phyloP scores from a whole-genome alignment of 2,797 vertebrate genomes.

The Enteromius paludinosus region DNA sequence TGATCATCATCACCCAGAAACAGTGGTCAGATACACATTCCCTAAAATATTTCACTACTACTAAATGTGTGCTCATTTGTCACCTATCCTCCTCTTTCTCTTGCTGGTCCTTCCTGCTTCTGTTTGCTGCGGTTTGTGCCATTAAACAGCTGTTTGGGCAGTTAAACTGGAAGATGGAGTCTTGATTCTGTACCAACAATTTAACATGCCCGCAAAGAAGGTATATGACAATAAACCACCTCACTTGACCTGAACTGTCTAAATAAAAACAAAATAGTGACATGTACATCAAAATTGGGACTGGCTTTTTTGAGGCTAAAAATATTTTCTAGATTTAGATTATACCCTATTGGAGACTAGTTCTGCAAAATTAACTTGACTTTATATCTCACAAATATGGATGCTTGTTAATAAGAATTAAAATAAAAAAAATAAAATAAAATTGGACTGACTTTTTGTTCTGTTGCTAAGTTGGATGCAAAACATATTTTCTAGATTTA shows the following conservation, averaged over 20 bases:
- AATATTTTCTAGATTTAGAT: not conserved
- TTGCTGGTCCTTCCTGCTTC: not conserved
- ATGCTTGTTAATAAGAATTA: no score
- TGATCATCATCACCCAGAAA: not conserved
- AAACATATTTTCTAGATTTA: no score
- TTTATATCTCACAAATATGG: no score
- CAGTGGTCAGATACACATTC: not conserved
- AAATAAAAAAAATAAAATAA: no score
- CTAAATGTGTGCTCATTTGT: not conserved
- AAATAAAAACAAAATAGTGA: no score
- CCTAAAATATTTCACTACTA: not conserved
- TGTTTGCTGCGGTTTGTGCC: not conserved
- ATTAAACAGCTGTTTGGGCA: conserved; percentile 9
- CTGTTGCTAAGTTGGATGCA: no score
- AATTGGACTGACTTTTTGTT: no score
- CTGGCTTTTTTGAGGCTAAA: no score
- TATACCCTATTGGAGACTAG: not conserved
- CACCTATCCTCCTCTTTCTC: not conserved
- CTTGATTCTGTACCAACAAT: conserved; percentile 12
- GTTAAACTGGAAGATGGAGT: conserved; percentile 16
- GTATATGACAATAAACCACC: not conserved
- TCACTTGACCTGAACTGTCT: not conserved
- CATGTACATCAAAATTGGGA: no score
- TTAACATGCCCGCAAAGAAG: not conserved
- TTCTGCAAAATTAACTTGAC: no score